Conservation (phyloP, 2,888 invertebrate species). For the Amiota communis region DNA sequence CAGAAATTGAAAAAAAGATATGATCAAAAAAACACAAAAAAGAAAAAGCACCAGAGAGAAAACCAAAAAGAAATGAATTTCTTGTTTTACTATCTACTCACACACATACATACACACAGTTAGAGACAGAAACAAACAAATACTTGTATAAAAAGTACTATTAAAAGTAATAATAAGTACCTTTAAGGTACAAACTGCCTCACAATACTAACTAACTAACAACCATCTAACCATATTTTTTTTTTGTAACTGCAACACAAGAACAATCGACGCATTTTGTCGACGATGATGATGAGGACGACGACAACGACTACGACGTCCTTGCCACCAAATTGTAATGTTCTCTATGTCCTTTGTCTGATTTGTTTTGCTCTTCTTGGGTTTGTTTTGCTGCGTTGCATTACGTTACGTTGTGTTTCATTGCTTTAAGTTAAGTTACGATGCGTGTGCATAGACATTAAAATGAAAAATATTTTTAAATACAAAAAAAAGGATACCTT, state of each 20-base stretch:
- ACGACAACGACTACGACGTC: not conserved
- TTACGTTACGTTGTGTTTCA: not conserved
- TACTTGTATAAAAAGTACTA: constrained; percentile 49
- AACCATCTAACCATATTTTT: too few species aligned
- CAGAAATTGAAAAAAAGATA: too few species aligned
- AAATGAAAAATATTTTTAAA: constrained; percentile 61
- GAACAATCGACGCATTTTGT: too few species aligned
- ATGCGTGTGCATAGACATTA: constrained; percentile 58
- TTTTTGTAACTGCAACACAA: too few species aligned
- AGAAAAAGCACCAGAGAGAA: not conserved
- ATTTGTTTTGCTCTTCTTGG: too few species aligned
- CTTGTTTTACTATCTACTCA: constrained; percentile 35
- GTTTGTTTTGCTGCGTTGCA: too few species aligned
- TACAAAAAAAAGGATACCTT: constrained; percentile 65
- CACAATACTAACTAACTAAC: too few species aligned
- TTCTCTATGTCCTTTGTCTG: too few species aligned
- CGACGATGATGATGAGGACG: too few species aligned
- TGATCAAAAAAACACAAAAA: not conserved
- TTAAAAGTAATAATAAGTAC: constrained; percentile 72
- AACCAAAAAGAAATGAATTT: not conserved
- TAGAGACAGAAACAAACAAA: constrained; percentile 30
- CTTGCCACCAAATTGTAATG: not conserved
- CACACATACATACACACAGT: constrained; percentile 36
- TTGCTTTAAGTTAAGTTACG: not conserved
- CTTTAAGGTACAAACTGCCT: constrained; percentile 51